Percentiles rank a stretch among this genome's conserved stretches.
Evolutionary conservation across 1,140 invertebrate species (phyloP).

Genomic region (Melipona quadrifasciata): DNA sequence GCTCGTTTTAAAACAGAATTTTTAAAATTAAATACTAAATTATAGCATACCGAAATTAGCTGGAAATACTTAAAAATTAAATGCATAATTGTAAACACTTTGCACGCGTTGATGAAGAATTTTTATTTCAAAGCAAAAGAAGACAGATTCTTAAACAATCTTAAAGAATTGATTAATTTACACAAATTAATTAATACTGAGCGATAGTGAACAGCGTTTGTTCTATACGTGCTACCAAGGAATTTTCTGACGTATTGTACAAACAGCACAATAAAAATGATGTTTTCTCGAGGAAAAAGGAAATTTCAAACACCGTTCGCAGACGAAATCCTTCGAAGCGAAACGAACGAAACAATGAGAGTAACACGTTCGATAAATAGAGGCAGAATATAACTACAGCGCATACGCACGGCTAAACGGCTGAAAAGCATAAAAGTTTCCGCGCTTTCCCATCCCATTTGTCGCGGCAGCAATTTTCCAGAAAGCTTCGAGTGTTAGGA

Average conservation of each 20-base stretch:
- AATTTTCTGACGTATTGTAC: background rate
- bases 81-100: no score
- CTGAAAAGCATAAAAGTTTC: constrained; percentile 1
- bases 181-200: no score
- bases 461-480: constrained; percentile 2
- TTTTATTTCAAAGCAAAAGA: background rate
- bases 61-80: no score
- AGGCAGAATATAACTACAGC: background rate
- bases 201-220: no score
- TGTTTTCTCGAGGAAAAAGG: background rate
- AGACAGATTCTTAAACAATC: no score
- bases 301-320: background rate
- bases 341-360: background rate
- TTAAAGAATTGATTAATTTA: no score
- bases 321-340: background rate
- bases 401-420: background rate
- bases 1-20: no score
- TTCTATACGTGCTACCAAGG: no score
- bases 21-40: no score
- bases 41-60: no score
- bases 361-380: background rate
- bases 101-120: background rate
- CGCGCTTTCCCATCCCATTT: background rate
- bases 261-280: background rate
- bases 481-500: constrained; percentile 10